These are phyloP conservation scores for Xiphophorus hellerii DNA, from an alignment of 2,113 vertebrate species.

Conservation along the genomic window DNA sequence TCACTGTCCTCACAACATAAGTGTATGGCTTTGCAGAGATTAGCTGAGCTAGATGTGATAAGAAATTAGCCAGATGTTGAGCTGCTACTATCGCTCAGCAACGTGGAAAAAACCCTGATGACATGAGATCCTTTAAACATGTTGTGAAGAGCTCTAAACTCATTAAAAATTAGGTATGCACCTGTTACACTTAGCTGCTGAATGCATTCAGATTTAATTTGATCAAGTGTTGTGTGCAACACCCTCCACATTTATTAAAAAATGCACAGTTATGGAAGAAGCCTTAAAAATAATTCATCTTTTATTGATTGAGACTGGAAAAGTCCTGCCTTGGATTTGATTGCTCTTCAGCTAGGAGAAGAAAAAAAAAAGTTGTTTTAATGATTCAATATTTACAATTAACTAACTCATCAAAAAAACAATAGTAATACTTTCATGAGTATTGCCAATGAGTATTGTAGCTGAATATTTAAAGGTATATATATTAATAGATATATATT, in stretches of 20 bases:
- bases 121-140: constrained; percentile 10
- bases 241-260: too few relatives aligned
- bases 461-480: not conserved
- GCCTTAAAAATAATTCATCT: too few relatives aligned
- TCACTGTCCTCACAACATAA: not conserved
- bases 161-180: constrained; percentile 20
- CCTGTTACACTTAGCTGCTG: not conserved
- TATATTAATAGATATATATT: not conserved
- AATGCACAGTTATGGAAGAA: too few relatives aligned
- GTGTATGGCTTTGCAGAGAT: constrained; percentile 16
- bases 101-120: too few relatives aligned
- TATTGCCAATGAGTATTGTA: not conserved
- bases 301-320: too few relatives aligned
- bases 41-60: constrained; percentile 7
- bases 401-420: not conserved
- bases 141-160: too few relatives aligned
- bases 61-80: constrained; percentile 33
- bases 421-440: too few relatives aligned
- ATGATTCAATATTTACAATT: too few relatives aligned
- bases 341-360: too few relatives aligned
- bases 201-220: not conserved
- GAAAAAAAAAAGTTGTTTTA: too few relatives aligned
- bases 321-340: too few relatives aligned
- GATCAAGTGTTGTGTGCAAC: too few relatives aligned
- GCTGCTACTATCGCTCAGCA: constrained; percentile 30